Conservation (phyloP, 2,797 vertebrate species). For the Hippoglossus hippoglossus region DNA sequence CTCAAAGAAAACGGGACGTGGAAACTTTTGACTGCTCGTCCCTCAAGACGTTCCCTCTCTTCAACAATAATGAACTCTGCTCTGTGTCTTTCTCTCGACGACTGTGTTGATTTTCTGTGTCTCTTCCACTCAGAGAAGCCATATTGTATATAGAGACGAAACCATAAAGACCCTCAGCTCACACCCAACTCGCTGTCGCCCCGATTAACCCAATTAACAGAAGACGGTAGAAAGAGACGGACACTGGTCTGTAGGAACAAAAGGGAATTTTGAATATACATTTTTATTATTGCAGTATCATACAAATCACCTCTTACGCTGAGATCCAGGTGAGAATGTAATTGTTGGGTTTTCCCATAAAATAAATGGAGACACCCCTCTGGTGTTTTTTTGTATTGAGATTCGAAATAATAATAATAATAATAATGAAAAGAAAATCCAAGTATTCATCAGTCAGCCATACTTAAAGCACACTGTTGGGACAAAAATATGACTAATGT, state of each 20-base stretch:
- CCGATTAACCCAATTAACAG: constrained; percentile 69
- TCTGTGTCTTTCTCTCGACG: constrained; percentile 72
- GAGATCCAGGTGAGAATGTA: constrained; percentile 55
- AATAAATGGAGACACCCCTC: constrained; percentile 55
- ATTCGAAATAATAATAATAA: constrained; percentile 48
- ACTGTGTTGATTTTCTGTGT: constrained; percentile 80
- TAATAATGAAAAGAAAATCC: constrained; percentile 19
- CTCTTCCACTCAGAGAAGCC: constrained; percentile 87
- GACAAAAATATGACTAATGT: constrained; percentile 69
- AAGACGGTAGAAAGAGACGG: constrained; percentile 56
- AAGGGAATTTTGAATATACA: constrained; percentile 66
- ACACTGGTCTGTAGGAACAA: constrained; percentile 54
- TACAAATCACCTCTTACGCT: constrained; percentile 58
- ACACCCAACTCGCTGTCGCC: constrained; percentile 57
- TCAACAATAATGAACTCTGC: constrained; percentile 71
- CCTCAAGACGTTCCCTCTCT: constrained; percentile 58
- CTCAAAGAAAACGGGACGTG: constrained; percentile 58
- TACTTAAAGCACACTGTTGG: constrained; percentile 82
- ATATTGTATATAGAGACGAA: constrained; percentile 86
- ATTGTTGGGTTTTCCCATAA: constrained; percentile 52
- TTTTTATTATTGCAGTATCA: constrained; percentile 79
- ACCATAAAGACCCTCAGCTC: constrained; percentile 82
- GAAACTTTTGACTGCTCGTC: constrained; percentile 72
- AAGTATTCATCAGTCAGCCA: constrained; percentile 70
- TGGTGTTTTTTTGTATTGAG: constrained; percentile 76